phyloP scores from a whole-genome alignment of 2,888 invertebrate genomes.

The Eilema depressum region DNA sequence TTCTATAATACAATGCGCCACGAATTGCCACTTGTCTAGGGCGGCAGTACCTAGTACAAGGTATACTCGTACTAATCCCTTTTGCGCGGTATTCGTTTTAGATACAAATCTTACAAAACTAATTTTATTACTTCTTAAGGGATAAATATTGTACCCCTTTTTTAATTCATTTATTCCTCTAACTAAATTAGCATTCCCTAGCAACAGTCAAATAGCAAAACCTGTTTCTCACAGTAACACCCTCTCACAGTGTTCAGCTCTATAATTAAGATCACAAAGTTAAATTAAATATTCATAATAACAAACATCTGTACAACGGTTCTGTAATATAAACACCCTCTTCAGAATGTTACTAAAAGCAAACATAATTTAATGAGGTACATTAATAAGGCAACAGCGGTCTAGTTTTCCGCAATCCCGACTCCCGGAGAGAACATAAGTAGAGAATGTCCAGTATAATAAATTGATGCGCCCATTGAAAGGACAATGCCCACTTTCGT shows the following conservation, averaged over 20 bases:
- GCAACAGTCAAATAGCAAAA: neutral
- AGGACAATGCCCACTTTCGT: constrained; percentile 38
- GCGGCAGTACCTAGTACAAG: too few species aligned
- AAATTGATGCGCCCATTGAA: constrained; percentile 38
- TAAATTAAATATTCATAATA: constrained; percentile 10
- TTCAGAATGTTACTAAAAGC: constrained; percentile 36
- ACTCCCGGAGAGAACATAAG: constrained; percentile 38
- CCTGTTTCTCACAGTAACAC: neutral
- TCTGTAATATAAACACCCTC: constrained; percentile 23
- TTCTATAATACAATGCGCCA: too few species aligned
- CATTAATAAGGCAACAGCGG: constrained; percentile 48
- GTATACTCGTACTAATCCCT: too few species aligned
- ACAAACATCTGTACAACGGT: constrained; percentile 3
- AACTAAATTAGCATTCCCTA: neutral
- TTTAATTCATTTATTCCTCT: neutral
- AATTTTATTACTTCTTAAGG: too few species aligned
- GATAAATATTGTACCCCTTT: neutral
- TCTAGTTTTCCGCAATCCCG: constrained; percentile 44
- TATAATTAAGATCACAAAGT: constrained; percentile 27
- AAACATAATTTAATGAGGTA: constrained; percentile 54
- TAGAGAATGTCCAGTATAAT: constrained; percentile 40
- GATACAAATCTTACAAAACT: neutral
- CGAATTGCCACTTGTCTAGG: too few species aligned
- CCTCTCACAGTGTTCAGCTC: neutral
- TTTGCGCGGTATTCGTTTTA: too few species aligned